Base-by-base conservation (phyloP, 2,888 invertebrate genomes). In the Nomada fabriciana region DNA sequence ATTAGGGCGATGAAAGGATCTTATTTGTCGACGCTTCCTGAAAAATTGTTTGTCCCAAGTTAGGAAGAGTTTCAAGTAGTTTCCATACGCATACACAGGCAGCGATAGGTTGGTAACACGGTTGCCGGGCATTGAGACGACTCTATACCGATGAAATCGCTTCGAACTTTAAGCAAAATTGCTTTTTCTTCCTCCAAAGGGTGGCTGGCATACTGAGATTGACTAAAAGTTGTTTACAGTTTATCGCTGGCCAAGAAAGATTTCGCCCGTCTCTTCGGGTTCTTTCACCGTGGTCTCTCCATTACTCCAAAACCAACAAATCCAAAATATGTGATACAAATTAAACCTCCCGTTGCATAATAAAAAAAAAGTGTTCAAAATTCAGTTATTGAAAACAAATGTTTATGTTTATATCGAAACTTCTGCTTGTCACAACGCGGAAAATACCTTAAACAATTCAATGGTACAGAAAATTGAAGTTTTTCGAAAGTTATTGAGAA, bases 81-180 rank as follows among this genome's bases (percentile, higher is more conserved):
- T 81, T 76, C 73, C 64, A 65, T 80, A 53, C 29, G 43, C 11
- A 43, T 10, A n/a, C n/a, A 69, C 55, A 18, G 23, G 2, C 29
- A 7, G 23, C 10, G 25, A 29, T 29, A 11, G 50, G n/a, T n/a
- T 11, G 42, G 43, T 43, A 23, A 57, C 29, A n/a, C 20, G 55
- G 67, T 15, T 52, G 10, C 61, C 29, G 9, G 2, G 60, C 52
- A 75, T 78, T 55, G 67, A 71, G 81, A 77, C 82, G 73, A 69
- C 57, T 69, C 74, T 57, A 20, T 71, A 57, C 74, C 59, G 68
- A 42, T 55, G 83, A 75, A 71, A 82, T 78, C 70, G 73, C 68
- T 72, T 69, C 78, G 69, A 82, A 82, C 82, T 83, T 83, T 78
- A 82, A 83, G 71, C 71, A 78, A 82, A 83, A 83, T 82, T 83